These are phyloP conservation scores for Andinoacara biseriatus DNA, from an alignment of 2,113 vertebrate genomes.

Conservation along the genomic window DNA sequence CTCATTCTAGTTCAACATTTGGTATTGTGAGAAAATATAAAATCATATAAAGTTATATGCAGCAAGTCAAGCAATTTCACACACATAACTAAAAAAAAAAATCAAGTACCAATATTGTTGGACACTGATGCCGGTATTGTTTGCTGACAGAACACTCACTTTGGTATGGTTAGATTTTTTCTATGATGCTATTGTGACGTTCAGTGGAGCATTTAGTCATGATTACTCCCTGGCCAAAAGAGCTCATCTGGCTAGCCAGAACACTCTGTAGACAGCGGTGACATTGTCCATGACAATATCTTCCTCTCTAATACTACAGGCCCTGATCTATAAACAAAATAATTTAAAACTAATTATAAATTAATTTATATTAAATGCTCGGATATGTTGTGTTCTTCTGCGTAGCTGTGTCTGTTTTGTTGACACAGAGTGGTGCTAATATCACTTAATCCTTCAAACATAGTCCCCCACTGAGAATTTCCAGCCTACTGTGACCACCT, in stretches of 20 bases:
- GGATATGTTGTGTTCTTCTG: background rate
- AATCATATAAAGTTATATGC: background rate
- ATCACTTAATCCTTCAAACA: conserved; percentile 20
- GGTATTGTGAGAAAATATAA: background rate
- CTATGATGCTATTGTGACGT: background rate
- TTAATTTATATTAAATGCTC: background rate
- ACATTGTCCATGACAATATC: background rate
- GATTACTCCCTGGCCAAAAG: background rate
- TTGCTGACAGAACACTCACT: background rate
- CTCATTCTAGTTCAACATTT: background rate
- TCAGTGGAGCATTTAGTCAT: rapidly evolving
- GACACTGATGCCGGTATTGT: background rate
- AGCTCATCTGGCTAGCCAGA: background rate
- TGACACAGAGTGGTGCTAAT: background rate
- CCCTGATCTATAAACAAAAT: background rate
- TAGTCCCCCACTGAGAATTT: background rate
- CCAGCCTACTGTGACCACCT: conserved; percentile 18
- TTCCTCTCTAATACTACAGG: background rate
- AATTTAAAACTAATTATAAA: background rate
- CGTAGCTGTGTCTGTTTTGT: background rate
- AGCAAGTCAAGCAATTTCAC: background rate
- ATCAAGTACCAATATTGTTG: background rate
- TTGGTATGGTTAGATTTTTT: background rate
- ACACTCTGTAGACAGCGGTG: background rate
- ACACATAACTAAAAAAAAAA: background rate